Conservation (phyloP, 2,113 vertebrate species). For the Pungitius pungitius region DNA sequence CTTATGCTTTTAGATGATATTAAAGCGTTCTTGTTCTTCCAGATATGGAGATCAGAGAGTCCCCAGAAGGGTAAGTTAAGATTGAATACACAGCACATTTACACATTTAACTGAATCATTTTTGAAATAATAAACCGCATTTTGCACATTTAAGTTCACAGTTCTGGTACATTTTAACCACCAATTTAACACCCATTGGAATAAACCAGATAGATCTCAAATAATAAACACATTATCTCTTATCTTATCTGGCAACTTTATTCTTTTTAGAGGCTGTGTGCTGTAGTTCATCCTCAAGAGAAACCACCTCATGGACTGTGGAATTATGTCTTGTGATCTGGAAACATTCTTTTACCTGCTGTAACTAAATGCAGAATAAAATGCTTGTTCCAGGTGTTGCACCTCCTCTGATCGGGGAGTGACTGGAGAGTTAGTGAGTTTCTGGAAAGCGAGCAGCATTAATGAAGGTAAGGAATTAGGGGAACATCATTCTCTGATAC, state of each 20-base stretch:
- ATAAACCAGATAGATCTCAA: too few species aligned
- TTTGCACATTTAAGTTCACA: neutral
- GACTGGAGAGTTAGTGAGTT: neutral
- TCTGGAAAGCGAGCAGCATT: conserved; percentile 3
- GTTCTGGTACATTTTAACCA: neutral
- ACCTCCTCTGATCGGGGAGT: conserved; percentile 32
- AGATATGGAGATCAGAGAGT: conserved; percentile 41
- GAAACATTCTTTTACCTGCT: neutral
- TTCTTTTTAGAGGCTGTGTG: too few species aligned
- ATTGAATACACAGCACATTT: neutral
- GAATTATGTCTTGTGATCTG: neutral
- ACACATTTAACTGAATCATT: neutral
- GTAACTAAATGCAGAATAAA: neutral
- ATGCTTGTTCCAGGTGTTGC: conserved; percentile 25
- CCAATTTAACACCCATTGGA: too few species aligned
- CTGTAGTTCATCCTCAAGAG: too few species aligned
- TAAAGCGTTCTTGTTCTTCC: neutral
- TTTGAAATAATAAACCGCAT: neutral
- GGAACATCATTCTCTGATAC: neutral
- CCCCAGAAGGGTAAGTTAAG: conserved; percentile 44
- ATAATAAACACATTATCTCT: too few species aligned
- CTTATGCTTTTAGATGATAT: neutral
- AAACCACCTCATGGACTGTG: neutral
- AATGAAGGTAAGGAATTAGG: conserved; percentile 37
- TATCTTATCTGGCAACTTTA: too few species aligned